Conservation (phyloP, 2,888 invertebrate genomes). For the Oscheius onirici region DNA sequence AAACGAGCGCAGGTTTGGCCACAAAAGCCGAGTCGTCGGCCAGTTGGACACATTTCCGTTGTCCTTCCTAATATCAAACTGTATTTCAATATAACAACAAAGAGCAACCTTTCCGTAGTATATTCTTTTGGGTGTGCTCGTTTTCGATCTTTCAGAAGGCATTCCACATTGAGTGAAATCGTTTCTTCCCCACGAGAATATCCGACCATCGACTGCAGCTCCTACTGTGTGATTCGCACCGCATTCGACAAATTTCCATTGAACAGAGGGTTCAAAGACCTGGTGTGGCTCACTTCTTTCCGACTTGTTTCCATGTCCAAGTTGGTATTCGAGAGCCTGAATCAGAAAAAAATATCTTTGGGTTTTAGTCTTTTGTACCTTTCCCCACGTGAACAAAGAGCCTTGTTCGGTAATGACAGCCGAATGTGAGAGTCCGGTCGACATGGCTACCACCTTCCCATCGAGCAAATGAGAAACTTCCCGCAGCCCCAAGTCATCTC, state of each 20-base stretch:
- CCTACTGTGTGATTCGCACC: conserved; percentile 64
- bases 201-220: conserved; percentile 44
- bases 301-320: conserved; percentile 63
- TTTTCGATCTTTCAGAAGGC: conserved; percentile 15
- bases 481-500: conserved; percentile 50
- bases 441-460: conserved; percentile 39
- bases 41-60: conserved; percentile 37
- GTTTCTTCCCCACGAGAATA: conserved; percentile 64
- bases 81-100: background rate
- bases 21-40: conserved; percentile 42
- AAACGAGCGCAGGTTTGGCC: conserved; percentile 34
- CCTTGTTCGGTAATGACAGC: conserved; percentile 60
- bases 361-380: conserved; percentile 23
- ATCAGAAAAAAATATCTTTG: background rate
- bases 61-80: conserved; percentile 32
- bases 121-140: conserved; percentile 39
- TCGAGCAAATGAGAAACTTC: conserved; percentile 52
- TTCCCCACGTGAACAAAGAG: conserved; percentile 66
- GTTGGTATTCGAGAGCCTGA: conserved; percentile 60
- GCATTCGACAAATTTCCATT: conserved; percentile 59
- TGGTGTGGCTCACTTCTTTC: conserved; percentile 59
- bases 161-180: conserved; percentile 60
- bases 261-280: conserved; percentile 53
- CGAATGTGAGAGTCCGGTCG: conserved; percentile 65
- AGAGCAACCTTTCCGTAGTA: conserved; percentile 48